Percentiles rank a stretch among this genome's conserved stretches.
phyloP scores from a whole-genome alignment of 2,113 vertebrate genomes.

The Nematolebias whitei region DNA sequence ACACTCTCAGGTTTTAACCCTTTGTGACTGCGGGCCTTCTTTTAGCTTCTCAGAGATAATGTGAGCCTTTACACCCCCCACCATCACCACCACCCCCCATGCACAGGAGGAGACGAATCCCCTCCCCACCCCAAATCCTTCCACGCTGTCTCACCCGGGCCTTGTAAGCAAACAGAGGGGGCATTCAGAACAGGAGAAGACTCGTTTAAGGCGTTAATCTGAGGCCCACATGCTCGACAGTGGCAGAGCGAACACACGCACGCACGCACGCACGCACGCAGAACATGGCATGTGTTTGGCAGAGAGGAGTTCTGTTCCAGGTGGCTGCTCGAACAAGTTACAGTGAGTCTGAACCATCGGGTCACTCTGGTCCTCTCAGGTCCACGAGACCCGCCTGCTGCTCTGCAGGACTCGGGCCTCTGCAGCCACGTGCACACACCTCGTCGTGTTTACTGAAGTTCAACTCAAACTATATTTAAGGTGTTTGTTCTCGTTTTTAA shows the following conservation, averaged over 20 bases:
- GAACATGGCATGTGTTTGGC: constrained; percentile 66
- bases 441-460: neutral
- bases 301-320: constrained; percentile 52
- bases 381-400: constrained; percentile 18
- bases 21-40: constrained; percentile 66
- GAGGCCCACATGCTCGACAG: constrained; percentile 70
- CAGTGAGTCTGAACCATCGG: constrained; percentile 45
- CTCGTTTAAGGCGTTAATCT: constrained; percentile 75
- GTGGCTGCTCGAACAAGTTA: constrained; percentile 65
- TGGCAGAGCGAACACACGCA: constrained; percentile 47
- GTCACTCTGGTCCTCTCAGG: constrained; percentile 29
- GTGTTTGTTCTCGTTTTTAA: too few relatives aligned
- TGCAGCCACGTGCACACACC: constrained; percentile 13
- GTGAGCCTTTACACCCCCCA: constrained; percentile 42
- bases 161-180: constrained; percentile 75
- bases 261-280: constrained; percentile 26
- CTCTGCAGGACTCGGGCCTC: too few relatives aligned
- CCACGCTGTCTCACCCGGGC: constrained; percentile 63
- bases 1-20: constrained; percentile 79
- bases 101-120: constrained; percentile 71
- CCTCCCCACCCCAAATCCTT: constrained; percentile 64
- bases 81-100: too few relatives aligned
- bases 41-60: constrained; percentile 63
- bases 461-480: too few relatives aligned
- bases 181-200: constrained; percentile 73